Percentiles rank a stretch among this genome's conserved stretches.
phyloP scores from a whole-genome alignment of 2,113 vertebrate genomes.

The Cettia cetti region DNA sequence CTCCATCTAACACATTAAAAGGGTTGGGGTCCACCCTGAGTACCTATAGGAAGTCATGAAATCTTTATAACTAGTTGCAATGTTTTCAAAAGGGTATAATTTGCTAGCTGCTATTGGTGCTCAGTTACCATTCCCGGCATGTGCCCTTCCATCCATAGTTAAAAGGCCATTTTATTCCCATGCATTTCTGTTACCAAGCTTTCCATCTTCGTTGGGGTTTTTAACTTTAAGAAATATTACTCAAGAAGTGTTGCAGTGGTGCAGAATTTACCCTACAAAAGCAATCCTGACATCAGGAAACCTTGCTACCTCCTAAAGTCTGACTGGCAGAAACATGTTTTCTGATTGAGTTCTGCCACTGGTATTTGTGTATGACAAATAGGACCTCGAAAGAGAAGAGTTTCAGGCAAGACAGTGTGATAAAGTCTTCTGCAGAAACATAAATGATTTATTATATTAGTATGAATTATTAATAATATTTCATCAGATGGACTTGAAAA shows the following conservation, averaged over 20 bases:
- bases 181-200: not conserved
- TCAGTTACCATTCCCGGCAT: not conserved
- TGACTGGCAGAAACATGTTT: conserved; percentile 59
- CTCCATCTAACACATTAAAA: not conserved
- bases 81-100: not conserved
- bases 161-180: not conserved
- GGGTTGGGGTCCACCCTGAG: not conserved
- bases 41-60: not conserved
- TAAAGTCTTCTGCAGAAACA: conserved; percentile 42
- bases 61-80: not conserved
- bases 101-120: not conserved
- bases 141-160: not conserved
- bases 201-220: not conserved
- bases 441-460: conserved; percentile 63
- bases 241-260: not conserved
- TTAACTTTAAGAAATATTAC: not conserved
- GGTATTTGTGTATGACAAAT: conserved; percentile 58
- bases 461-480: conserved; percentile 66
- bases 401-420: conserved; percentile 41
- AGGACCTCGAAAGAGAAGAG: conserved; percentile 21
- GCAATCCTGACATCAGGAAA: not conserved
- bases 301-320: conserved; percentile 2
- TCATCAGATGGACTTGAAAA: conserved; percentile 27
- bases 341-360: conserved; percentile 46
- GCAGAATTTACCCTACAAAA: conserved; percentile 3